phyloP scores from a whole-genome alignment of 2,113 vertebrate species.

The Rhabdomys dilectus region DNA sequence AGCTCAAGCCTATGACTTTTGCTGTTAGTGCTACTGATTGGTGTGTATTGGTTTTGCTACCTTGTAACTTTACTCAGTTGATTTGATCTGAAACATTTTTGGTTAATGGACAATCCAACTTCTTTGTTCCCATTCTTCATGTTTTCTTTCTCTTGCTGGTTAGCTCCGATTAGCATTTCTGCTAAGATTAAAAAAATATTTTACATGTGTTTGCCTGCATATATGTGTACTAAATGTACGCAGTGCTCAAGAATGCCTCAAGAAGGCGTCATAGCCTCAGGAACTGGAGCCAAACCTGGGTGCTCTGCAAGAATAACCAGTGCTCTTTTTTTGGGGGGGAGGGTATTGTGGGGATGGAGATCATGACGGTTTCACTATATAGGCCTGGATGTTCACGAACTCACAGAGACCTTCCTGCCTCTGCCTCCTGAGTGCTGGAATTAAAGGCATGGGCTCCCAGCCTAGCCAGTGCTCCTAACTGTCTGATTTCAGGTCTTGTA shows the following conservation, averaged over 20 bases:
- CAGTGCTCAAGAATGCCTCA: neutral
- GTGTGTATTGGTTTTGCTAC: neutral
- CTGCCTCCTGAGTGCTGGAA: neutral
- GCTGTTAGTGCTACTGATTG: neutral
- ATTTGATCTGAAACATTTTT: neutral
- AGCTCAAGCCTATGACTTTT: neutral
- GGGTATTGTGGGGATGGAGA: too few relatives aligned
- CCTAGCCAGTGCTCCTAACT: neutral
- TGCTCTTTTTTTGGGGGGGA: neutral
- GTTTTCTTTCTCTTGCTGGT: neutral
- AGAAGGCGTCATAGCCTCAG: neutral
- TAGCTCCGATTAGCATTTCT: neutral
- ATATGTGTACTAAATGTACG: neutral
- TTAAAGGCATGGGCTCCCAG: neutral
- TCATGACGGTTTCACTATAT: neutral
- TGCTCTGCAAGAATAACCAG: neutral
- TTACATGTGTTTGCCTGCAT: neutral
- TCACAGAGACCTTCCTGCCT: neutral
- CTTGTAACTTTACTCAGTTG: neutral
- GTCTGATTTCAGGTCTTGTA: neutral
- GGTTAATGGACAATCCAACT: neutral
- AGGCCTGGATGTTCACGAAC: neutral
- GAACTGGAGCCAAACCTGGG: neutral
- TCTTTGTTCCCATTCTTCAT: neutral
- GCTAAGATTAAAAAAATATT: neutral